Conservation (phyloP, 2,113 vertebrate species). For the Phaetusa simplex region DNA sequence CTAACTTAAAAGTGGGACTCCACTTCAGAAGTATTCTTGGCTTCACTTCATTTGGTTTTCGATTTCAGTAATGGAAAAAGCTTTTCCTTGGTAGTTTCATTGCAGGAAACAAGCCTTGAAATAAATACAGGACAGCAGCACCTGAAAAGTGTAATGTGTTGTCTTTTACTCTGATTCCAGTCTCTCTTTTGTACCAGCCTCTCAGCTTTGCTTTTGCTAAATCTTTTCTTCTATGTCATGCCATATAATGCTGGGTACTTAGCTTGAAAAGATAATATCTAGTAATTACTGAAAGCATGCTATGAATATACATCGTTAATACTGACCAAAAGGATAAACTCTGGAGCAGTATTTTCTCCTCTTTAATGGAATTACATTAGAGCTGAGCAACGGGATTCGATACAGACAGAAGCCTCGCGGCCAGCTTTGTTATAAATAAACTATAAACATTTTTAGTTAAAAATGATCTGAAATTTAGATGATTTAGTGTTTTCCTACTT, state of each 20-base stretch:
- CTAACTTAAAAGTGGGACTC: background rate
- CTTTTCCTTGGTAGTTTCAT: background rate
- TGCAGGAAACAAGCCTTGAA: background rate
- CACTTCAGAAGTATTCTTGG: background rate
- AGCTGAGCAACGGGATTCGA: background rate
- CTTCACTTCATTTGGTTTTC: background rate
- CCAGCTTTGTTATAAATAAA: background rate
- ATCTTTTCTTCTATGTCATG: background rate
- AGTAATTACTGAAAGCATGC: background rate
- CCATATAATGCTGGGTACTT: background rate
- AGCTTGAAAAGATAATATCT: background rate
- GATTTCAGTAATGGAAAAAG: background rate
- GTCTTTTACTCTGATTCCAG: background rate
- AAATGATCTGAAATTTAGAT: background rate
- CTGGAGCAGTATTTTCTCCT: background rate
- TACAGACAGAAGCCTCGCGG: background rate
- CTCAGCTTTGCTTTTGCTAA: background rate
- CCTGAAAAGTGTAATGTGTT: background rate
- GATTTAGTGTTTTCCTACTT: background rate
- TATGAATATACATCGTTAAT: background rate
- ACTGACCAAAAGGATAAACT: slow-evolving; percentile 9
- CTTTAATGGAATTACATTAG: background rate
- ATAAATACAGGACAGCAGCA: background rate
- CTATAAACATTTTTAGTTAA: background rate
- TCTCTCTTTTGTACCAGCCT: background rate